phyloP scores from a whole-genome alignment of 30 jellyfish, hydroid and myxozoan genomes.

The Calvadosia cruxmelitensis region DNA sequence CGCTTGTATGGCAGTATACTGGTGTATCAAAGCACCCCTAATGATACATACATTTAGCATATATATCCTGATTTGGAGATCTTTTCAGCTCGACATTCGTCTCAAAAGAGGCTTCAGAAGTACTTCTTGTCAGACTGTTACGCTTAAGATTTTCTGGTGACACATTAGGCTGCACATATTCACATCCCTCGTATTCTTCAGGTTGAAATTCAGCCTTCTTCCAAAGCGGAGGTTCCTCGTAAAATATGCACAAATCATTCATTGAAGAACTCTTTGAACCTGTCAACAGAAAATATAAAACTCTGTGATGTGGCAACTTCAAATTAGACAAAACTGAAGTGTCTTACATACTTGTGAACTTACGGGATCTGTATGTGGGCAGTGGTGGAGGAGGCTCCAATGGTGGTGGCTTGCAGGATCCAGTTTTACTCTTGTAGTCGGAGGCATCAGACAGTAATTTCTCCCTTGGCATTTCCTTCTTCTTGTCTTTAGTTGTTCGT shows the following conservation, averaged over 20 bases:
- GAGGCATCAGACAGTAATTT: neutral
- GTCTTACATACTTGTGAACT: no score
- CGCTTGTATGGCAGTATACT: no score
- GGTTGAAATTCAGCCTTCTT: neutral
- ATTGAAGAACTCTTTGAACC: neutral
- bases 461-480: neutral
- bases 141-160: neutral
- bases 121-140: neutral
- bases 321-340: no score
- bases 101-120: neutral
- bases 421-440: neutral
- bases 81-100: neutral
- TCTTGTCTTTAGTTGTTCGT: neutral
- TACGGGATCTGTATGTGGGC: neutral
- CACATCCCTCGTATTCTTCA: neutral
- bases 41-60: no score
- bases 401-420: neutral
- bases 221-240: neutral
- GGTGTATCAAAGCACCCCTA: no score
- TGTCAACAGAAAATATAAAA: neutral
- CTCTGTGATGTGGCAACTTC: neutral
- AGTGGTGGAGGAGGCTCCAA: neutral
- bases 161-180: neutral
- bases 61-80: neutral
- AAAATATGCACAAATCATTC: neutral